A percentile compares a stretch with the other conserved stretches of the same genome.
Evolutionary conservation across 1,140 invertebrate species (phyloP).

Genomic region (Zaprionus vittiger): DNA sequence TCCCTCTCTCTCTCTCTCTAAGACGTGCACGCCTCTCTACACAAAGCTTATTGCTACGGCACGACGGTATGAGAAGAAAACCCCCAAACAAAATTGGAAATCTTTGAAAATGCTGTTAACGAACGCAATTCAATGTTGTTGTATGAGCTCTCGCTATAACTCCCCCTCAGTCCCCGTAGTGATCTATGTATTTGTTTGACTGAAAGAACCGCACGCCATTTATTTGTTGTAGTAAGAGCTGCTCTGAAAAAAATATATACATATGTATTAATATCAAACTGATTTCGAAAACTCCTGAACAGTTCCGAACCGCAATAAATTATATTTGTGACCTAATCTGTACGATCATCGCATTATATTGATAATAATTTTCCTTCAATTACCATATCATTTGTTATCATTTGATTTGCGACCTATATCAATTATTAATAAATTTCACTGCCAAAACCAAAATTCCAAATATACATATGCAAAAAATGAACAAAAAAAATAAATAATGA

Average conservation of each 20-base stretch:
- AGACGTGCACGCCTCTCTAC: constrained; percentile 63
- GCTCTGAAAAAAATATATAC: constrained; percentile 45
- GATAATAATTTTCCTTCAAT: neutral
- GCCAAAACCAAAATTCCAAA: constrained; percentile 45
- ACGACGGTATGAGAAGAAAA: constrained; percentile 34
- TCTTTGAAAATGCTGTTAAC: constrained; percentile 45
- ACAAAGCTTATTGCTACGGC: constrained; percentile 51
- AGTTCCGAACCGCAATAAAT: neutral
- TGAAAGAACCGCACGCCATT: neutral
- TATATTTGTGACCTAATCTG: neutral
- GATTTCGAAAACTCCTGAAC: constrained; percentile 4
- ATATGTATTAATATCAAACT: neutral
- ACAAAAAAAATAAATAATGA: constrained; percentile 33
- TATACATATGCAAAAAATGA: constrained; percentile 16
- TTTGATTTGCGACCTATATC: constrained; percentile 49
- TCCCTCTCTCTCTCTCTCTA: constrained; percentile 21
- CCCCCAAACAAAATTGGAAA: constrained; percentile 44
- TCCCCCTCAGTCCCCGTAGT: constrained; percentile 4
- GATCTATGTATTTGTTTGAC: constrained; percentile 11
- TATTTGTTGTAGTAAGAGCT: constrained; percentile 52
- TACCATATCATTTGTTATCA: neutral
- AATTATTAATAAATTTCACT: constrained; percentile 60
- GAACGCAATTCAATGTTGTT: constrained; percentile 56
- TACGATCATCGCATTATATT: neutral
- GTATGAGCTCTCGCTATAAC: constrained; percentile 44